Conservation (phyloP, 1,140 invertebrate species). For the Zaprionus africanus region DNA sequence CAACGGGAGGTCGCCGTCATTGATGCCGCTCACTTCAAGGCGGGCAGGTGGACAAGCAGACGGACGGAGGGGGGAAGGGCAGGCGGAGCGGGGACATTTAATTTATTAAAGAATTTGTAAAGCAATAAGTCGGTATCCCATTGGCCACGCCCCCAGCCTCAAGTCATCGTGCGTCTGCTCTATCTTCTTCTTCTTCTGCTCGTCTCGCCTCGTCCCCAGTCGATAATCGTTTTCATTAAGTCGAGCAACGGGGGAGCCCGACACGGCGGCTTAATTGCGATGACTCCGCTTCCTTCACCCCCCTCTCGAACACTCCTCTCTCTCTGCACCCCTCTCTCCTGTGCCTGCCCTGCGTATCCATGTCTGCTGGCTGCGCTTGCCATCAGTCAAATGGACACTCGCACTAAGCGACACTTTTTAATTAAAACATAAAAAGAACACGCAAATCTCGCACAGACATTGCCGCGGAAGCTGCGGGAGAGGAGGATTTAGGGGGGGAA, state of each 20-base stretch:
- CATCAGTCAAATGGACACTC: constrained; percentile 78
- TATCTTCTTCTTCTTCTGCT: neutral
- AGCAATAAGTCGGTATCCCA: constrained; percentile 72
- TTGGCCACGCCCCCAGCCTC: constrained; percentile 29
- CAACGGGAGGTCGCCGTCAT: constrained; percentile 45
- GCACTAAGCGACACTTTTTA: constrained; percentile 80
- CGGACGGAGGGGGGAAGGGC: constrained; percentile 19
- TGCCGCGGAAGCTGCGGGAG: neutral
- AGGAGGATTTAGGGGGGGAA: neutral
- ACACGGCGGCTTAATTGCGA: constrained; percentile 71
- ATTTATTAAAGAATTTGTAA: constrained; percentile 83
- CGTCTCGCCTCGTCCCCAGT: constrained; percentile 34
- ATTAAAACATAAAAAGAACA: constrained; percentile 71
- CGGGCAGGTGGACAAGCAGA: neutral
- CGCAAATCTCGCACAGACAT: constrained; percentile 49
- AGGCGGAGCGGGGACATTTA: constrained; percentile 59
- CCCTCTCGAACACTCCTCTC: neutral
- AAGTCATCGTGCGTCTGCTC: neutral
- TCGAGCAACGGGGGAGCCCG: constrained; percentile 49
- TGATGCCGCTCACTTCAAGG: constrained; percentile 52
- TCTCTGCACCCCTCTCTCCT: constrained; percentile 2
- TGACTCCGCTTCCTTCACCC: neutral
- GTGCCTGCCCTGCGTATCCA: neutral
- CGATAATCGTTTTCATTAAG: constrained; percentile 81
- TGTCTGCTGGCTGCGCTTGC: constrained; percentile 9